Evolutionary conservation across 2,888 invertebrate genomes (phyloP).

Genomic region (Agrypnus murinus): DNA sequence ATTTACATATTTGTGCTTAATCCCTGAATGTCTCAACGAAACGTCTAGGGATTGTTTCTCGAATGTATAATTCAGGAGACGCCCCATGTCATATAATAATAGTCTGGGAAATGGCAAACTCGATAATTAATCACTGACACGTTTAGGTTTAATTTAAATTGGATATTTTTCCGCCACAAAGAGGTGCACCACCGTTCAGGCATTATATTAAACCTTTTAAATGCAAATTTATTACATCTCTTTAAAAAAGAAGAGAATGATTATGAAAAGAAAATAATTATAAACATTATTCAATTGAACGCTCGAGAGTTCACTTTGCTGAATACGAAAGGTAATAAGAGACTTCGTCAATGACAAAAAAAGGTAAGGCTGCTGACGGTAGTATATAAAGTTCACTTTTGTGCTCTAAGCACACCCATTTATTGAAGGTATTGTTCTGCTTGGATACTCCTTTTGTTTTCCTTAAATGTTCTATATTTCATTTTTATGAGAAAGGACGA

Average conservation of each 20-base stretch:
- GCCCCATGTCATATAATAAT: slow-evolving; percentile 36
- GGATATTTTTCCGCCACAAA: slow-evolving; percentile 31
- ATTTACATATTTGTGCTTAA: slow-evolving; percentile 41
- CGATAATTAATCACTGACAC: slow-evolving; percentile 43
- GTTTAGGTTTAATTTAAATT: slow-evolving; percentile 43
- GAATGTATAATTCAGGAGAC: slow-evolving; percentile 31
- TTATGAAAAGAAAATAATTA: not conserved
- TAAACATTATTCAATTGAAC: not conserved
- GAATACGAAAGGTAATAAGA: no score
- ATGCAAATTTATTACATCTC: slow-evolving; percentile 34
- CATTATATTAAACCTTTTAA: slow-evolving; percentile 33
- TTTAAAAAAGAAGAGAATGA: not conserved
- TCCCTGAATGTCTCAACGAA: slow-evolving; percentile 31
- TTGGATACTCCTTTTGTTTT: no score
- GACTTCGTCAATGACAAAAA: no score
- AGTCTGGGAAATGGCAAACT: slow-evolving; percentile 39
- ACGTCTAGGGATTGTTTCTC: slow-evolving; percentile 32
- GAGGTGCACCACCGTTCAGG: slow-evolving; percentile 19
- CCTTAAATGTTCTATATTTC: no score
- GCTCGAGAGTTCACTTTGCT: no score
- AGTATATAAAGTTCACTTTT: no score
- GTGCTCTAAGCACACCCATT: no score
- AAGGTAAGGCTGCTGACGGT: no score
- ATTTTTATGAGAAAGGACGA: no score
- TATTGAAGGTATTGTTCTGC: no score